Evolutionary conservation across 2,113 vertebrate genomes (phyloP), one percentile per base, ranked within the genome.

Genomic region (Anoplopoma fimbria): DNA sequence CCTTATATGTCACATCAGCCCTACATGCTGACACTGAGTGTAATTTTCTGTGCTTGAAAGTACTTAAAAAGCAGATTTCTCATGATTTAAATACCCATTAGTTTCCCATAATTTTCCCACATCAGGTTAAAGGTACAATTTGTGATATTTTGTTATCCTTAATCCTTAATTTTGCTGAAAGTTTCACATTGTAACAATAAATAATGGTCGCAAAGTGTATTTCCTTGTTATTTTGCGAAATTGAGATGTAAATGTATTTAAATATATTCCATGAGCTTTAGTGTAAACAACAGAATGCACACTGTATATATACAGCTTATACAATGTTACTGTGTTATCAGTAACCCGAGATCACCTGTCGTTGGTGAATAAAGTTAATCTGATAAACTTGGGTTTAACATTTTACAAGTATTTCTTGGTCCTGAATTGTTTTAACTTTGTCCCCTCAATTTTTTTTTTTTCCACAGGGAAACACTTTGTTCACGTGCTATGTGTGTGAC

Each of bases 401-500:
- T 74, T 47, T 67, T 4, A 9, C 9, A 42, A 33, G 8, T 27
- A 14, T 1, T 65, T 31, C 15, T 73, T 69, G 23, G 6, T 8
- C 21, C 29, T 58, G 3, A 79, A 58, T 36, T 33, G 6, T 68
- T 51, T 21, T 69, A 42, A 69, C 2, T 58, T 42, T 36, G 10
- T 42, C 4, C 29, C 6, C n/a, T 34, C 45, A 19, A 47, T 19
- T 1, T 12, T 33, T 3, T 25, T 5, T 82, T 53, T 63, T 14
- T 83, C 36, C 6, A n/a, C 81, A 96, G 95, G 94, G 95, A 42
- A 95, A 96, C 85, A 96, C 95, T n/a, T 84, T 96, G 75, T 96
- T 96, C 84, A 96, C 95, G 4, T 96, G 95, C 83, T 96, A 96
- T 9, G 94, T 96, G 84, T 96, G 95, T 61, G n/a, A 96, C 42